Percentiles rank a stretch among this genome's conserved stretches.
Evolutionary conservation across 2,888 invertebrate species (phyloP).

Genomic region (Macropis europaea): DNA sequence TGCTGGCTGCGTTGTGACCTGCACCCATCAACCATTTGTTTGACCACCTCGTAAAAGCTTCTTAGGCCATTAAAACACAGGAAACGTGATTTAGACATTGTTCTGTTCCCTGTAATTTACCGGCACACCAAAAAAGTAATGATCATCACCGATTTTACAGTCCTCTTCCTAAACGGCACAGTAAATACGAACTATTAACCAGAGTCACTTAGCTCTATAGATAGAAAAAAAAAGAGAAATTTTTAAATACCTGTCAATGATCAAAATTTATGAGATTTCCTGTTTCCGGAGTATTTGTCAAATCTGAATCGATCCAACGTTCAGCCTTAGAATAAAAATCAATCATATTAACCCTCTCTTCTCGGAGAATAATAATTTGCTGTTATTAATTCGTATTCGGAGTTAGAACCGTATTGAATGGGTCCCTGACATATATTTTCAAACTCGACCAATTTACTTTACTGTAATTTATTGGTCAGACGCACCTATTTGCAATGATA

Average conservation of each 20-base stretch:
- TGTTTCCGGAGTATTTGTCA: no score
- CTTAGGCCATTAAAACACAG: constrained; percentile 15
- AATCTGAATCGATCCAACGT: background rate
- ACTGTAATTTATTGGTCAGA: background rate
- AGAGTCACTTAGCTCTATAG: background rate
- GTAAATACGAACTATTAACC: constrained; percentile 5
- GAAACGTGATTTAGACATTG: constrained; percentile 42
- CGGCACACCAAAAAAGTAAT: constrained; percentile 23
- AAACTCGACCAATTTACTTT: no score
- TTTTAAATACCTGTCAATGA: background rate
- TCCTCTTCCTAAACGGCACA: background rate
- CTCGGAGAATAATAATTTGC: no score
- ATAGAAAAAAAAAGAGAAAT: background rate
- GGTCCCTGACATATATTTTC: no score
- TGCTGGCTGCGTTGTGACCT: constrained; percentile 39
- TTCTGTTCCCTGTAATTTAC: constrained; percentile 49
- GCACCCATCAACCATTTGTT: constrained; percentile 54
- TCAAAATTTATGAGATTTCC: background rate
- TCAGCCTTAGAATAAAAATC: background rate
- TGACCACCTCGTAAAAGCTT: constrained; percentile 53
- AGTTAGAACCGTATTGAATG: no score
- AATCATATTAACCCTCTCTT: no score
- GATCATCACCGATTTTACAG: constrained; percentile 20
- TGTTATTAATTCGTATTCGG: no score
- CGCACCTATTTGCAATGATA: background rate